These are phyloP conservation scores for Podocnemis expansa DNA, from an alignment of 2,113 vertebrate species.

Conservation along the genomic window DNA sequence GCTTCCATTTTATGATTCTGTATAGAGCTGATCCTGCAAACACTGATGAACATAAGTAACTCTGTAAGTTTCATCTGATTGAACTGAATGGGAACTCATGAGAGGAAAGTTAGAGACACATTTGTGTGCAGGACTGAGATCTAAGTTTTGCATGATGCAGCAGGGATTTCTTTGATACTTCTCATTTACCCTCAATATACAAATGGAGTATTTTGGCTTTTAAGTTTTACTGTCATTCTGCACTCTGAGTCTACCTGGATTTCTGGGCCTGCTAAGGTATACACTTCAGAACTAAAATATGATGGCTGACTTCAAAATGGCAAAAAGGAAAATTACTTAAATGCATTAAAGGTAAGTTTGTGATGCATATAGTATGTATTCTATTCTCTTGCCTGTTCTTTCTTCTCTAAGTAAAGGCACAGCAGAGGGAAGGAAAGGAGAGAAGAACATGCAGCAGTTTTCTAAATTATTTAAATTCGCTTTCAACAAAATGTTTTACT, in stretches of 20 bases:
- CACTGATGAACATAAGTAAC: background rate
- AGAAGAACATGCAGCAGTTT: conserved; percentile 43
- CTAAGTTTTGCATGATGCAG: background rate
- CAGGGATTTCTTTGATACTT: background rate
- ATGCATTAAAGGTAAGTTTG: conserved; percentile 74
- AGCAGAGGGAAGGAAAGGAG: conserved; percentile 36
- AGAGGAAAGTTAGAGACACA: background rate
- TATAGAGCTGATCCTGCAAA: background rate
- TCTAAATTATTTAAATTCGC: conserved; percentile 56
- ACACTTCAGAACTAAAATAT: conserved; percentile 76
- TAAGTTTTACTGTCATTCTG: conserved; percentile 47
- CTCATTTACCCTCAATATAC: background rate
- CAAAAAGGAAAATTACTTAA: conserved; percentile 71
- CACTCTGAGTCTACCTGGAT: conserved; percentile 53
- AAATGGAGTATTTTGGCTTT: background rate
- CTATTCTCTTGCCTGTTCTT: conserved; percentile 59
- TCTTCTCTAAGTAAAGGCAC: conserved; percentile 70
- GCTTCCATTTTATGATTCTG: background rate
- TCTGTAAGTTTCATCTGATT: background rate
- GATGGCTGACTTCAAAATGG: conserved; percentile 73
- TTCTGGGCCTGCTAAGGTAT: conserved; percentile 43
- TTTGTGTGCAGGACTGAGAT: background rate
- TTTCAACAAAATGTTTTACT: background rate
- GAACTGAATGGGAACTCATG: background rate
- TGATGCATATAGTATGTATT: conserved; percentile 71